A percentile compares a stretch with the other conserved stretches of the same genome.
Evolutionary conservation across 2,888 invertebrate genomes (phyloP).

Genomic region (Lasioglossum calceatum): DNA sequence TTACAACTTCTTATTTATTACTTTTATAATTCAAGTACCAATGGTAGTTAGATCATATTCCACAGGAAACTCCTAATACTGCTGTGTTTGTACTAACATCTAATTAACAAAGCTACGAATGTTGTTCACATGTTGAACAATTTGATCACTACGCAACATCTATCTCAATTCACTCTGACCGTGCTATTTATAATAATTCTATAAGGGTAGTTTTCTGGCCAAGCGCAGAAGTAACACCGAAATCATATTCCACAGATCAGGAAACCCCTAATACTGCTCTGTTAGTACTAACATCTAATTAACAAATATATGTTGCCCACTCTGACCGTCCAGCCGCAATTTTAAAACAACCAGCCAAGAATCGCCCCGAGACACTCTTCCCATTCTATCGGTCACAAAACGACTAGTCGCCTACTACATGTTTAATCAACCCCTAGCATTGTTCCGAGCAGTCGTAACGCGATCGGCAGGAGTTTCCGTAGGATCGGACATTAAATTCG

Average conservation of each 20-base stretch:
- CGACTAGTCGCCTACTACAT: constrained; percentile 16
- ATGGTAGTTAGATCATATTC: not conserved
- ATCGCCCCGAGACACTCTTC: constrained; percentile 1
- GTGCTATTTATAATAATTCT: no score
- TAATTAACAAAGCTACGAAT: no score
- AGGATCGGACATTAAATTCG: constrained; percentile 39
- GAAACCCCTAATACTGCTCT: not conserved
- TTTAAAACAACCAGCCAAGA: not conserved
- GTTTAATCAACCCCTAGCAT: constrained; percentile 14
- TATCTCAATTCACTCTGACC: no score
- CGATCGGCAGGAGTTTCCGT: not conserved
- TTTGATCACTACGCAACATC: no score
- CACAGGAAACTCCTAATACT: not conserved
- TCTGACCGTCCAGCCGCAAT: not conserved
- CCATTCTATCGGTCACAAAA: not conserved
- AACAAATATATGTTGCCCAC: not conserved
- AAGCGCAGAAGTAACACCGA: not conserved
- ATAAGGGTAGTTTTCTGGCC: not conserved
- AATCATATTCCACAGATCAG: not conserved
- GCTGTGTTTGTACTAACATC: not conserved
- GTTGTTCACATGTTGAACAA: not conserved
- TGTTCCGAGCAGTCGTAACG: constrained; percentile 21
- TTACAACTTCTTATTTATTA: no score
- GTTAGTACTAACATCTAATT: no score
- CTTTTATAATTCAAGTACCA: no score